These are phyloP conservation scores for Elachura formosa DNA, from an alignment of 2,113 vertebrate genomes.

Conservation along the genomic window DNA sequence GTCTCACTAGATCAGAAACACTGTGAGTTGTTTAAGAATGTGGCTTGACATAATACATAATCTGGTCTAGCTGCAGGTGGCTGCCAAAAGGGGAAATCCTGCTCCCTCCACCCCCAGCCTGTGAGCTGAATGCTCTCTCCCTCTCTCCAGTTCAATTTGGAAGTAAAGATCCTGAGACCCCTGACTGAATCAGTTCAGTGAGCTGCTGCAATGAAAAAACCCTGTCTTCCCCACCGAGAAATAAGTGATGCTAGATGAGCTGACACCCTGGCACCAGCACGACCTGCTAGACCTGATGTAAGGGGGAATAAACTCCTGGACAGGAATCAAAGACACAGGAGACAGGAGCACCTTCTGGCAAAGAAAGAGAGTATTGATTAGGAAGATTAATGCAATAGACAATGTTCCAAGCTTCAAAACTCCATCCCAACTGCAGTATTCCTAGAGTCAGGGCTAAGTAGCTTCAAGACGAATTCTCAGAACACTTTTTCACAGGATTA, in stretches of 20 bases:
- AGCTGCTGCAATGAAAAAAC: neutral
- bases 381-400: neutral
- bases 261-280: neutral
- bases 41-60: constrained; percentile 27
- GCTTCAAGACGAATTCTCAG: neutral
- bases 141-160: neutral
- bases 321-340: neutral
- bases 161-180: neutral
- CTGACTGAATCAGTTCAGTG: neutral
- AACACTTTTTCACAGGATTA: neutral
- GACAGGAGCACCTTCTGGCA: neutral
- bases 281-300: neutral
- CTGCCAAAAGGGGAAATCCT: constrained; percentile 40
- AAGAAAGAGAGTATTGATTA: neutral
- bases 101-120: neutral
- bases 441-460: neutral
- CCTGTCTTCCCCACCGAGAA: neutral
- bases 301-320: neutral
- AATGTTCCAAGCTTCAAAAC: neutral
- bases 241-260: neutral
- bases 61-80: constrained; percentile 34
- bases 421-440: neutral
- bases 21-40: constrained; percentile 29
- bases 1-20: constrained; percentile 46
- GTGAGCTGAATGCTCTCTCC: neutral